phyloP scores from a whole-genome alignment of 23 tunicate species.

The Ascidia mentula region DNA sequence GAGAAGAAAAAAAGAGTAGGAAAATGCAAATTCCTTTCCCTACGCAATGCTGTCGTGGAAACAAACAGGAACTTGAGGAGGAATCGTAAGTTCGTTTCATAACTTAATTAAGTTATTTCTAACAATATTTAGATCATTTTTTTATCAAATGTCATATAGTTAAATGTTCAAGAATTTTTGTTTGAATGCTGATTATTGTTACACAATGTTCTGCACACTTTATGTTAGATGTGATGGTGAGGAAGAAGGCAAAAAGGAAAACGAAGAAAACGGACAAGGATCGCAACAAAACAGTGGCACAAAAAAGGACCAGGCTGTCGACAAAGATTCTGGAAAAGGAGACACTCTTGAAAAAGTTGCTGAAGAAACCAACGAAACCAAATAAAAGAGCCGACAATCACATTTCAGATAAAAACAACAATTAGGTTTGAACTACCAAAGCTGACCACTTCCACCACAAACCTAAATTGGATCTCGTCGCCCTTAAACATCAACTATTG shows the following conservation, averaged over 20 bases:
- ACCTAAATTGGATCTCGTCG: no score
- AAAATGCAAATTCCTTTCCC: conserved; percentile 39
- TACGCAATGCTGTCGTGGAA: conserved; percentile 48
- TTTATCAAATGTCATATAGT: not conserved
- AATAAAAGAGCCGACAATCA: not conserved
- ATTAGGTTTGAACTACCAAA: no score
- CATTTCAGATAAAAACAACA: no score
- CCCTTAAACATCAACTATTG: no score
- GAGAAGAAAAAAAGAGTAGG: conserved; percentile 28
- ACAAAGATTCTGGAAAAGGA: conserved; percentile 65
- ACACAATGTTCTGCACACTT: no score
- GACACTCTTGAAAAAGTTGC: conserved; percentile 51
- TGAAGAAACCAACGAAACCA: conserved; percentile 26
- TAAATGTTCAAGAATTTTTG: no score
- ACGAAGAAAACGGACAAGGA: conserved; percentile 24
- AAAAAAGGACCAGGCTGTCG: conserved; percentile 21
- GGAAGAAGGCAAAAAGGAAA: conserved; percentile 8
- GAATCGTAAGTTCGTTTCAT: conserved; percentile 12
- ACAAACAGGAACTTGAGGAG: conserved; percentile 47
- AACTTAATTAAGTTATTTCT: not conserved
- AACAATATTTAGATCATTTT: no score
- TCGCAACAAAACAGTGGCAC: conserved; percentile 11
- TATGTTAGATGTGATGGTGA: conserved; percentile 4
- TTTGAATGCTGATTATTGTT: no score
- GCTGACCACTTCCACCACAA: no score